Evolutionary conservation across 1,140 invertebrate species (phyloP).

Genomic region (Drosophila pseudoobscura): DNA sequence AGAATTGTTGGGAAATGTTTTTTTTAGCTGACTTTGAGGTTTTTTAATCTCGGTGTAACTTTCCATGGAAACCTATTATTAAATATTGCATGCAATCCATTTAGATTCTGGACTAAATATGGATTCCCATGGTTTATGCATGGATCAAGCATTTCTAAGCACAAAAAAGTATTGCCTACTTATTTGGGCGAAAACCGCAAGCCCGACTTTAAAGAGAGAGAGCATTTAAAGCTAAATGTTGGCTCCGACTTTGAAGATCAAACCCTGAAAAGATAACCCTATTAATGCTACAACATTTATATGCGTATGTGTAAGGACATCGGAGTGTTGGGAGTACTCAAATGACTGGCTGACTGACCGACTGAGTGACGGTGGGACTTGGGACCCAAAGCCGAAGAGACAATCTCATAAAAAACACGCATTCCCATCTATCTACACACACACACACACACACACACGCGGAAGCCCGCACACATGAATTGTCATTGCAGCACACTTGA

Average conservation of each 20-base stretch:
- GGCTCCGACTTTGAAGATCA: slow-evolving; percentile 12
- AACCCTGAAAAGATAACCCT: slow-evolving; percentile 11
- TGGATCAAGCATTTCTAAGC: too few relatives aligned
- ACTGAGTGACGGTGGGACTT: slow-evolving; percentile 15
- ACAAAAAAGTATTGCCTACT: too few relatives aligned
- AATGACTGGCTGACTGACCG: background rate
- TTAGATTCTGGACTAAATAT: too few relatives aligned
- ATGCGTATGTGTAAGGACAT: slow-evolving; percentile 5
- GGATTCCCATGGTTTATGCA: too few relatives aligned
- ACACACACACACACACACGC: background rate
- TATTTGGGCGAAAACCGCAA: too few relatives aligned
- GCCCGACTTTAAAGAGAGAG: background rate
- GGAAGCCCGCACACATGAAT: slow-evolving; percentile 1
- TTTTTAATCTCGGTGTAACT: too few relatives aligned
- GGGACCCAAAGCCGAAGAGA: slow-evolving; percentile 43
- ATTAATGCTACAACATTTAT: slow-evolving; percentile 14
- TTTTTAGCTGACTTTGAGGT: too few relatives aligned
- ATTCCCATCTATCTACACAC: slow-evolving; percentile 37
- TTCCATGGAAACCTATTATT: too few relatives aligned
- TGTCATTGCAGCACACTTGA: slow-evolving; percentile 36
- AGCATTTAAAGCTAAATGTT: background rate
- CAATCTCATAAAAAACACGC: slow-evolving; percentile 52
- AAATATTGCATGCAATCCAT: too few relatives aligned
- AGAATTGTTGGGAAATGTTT: too few relatives aligned
- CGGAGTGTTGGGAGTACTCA: too few relatives aligned